Conservation (phyloP, 2,113 vertebrate genomes). For the Mobula hypostoma region DNA sequence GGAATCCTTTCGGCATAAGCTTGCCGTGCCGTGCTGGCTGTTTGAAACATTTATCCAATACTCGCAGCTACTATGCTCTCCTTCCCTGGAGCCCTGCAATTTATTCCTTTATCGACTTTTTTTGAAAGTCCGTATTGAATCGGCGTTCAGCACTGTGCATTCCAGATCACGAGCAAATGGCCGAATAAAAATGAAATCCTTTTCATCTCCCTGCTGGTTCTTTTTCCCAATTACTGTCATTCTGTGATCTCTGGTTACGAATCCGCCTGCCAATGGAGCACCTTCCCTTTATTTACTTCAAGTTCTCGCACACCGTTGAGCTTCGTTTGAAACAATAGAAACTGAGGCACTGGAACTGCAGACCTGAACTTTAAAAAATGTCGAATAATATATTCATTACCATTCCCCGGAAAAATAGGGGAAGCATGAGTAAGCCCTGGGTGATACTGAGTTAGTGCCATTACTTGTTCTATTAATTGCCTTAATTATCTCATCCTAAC, state of each 20-base stretch:
- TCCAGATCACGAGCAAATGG: neutral
- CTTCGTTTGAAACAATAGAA: neutral
- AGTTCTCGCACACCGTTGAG: neutral
- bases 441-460: neutral
- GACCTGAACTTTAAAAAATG: neutral
- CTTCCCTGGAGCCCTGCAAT: neutral
- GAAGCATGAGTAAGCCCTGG: neutral
- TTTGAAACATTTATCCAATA: neutral
- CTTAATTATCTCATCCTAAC: constrained; percentile 30
- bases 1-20: neutral
- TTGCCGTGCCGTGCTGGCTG: no score
- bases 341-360: neutral
- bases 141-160: neutral
- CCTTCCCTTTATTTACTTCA: neutral
- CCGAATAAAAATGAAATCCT: neutral
- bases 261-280: neutral
- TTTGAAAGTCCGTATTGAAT: neutral
- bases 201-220: neutral
- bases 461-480: constrained; percentile 13
- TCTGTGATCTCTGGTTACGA: neutral
- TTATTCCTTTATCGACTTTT: neutral
- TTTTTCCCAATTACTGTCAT: neutral
- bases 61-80: neutral
- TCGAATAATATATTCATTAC: neutral
- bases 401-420: neutral